Conservation (phyloP, 1,140 invertebrate species). For the Brachionus asplanchnoidis region DNA sequence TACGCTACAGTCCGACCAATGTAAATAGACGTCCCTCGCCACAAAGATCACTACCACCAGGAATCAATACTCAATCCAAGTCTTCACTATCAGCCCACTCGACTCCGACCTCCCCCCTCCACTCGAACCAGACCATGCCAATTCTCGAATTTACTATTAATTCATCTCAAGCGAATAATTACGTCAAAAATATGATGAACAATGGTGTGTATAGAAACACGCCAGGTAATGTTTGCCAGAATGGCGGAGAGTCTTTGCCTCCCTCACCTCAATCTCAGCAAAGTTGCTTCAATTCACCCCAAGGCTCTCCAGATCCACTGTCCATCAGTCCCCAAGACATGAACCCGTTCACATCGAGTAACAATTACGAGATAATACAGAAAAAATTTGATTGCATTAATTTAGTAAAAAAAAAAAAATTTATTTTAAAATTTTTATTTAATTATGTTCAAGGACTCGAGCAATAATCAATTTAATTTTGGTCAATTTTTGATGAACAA, state of each 20-base stretch:
- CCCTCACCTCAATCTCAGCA: constrained; percentile 38
- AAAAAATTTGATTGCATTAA: constrained; percentile 39
- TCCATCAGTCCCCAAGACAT: constrained; percentile 29
- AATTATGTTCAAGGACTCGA: background rate
- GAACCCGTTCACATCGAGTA: background rate
- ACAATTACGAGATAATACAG: constrained; percentile 32
- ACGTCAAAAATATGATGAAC: background rate
- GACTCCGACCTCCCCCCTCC: constrained; percentile 15
- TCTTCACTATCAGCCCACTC: background rate
- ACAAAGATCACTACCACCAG: background rate
- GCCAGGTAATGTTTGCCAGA: background rate
- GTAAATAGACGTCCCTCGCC: constrained; percentile 9
- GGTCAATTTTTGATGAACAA: background rate
- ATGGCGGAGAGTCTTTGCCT: constrained; percentile 8
- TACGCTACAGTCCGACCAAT: constrained; percentile 17
- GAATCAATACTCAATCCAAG: constrained; percentile 8
- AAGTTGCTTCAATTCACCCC: constrained; percentile 40
- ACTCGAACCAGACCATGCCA: background rate
- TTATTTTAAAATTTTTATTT: background rate
- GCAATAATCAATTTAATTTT: constrained; percentile 7
- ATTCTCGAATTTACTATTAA: constrained; percentile 13
- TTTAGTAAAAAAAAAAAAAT: background rate
- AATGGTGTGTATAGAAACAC: background rate
- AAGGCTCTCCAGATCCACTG: constrained; percentile 16
- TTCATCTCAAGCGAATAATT: background rate